Base-by-base conservation (phyloP, 2,797 vertebrate species). In the Vespertilio murinus region DNA sequence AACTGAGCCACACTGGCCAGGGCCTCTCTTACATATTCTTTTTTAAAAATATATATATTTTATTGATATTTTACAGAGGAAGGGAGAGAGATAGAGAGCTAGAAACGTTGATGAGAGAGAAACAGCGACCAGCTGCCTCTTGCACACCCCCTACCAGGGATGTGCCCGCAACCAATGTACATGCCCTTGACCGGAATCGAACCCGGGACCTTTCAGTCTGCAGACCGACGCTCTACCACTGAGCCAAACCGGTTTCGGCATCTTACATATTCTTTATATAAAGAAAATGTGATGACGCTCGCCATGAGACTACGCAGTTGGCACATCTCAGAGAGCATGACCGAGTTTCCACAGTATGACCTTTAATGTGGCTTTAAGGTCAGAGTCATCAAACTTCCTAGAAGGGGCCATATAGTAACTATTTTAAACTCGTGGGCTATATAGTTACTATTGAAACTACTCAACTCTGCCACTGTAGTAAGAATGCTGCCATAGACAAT, bases 281-380 rank as follows among this genome's bases (percentile, higher is more conserved):
- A 90, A 95, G 30, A 94, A 94, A 88, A 93, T 85, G 28, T 80
- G 45, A 25, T 35, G 33, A 90, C 67, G 12, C 54, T 67, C 45
- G 23, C 16, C 59, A 1, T 65, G 67, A 64, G 35, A 47, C 65
- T 67, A 10, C 18, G 12, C 1, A 28, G 0, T 54, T 87, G 20
- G n/a, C 30, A 25, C 6, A 47, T 47, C 38, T 89, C 30, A 70
- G 17, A 47, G 69, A 33, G 47, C 28, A 13, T 61, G 28, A 75
- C 47, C 25, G 3, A 84, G 23, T 75, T 79, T 91, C 59, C 12
- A 5, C 49, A 70, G 5, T 47, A 28, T 49, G 33, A 64, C 23
- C 35, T 92, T 81, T 77, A 52, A 75, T 78, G 11, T 67, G 45
- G 20, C 30, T 49, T 11, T 74, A 59, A 49, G 84, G 30, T 6